Evolutionary conservation across 1,140 invertebrate genomes (phyloP).

Genomic region (Drosophila kanapiae): DNA sequence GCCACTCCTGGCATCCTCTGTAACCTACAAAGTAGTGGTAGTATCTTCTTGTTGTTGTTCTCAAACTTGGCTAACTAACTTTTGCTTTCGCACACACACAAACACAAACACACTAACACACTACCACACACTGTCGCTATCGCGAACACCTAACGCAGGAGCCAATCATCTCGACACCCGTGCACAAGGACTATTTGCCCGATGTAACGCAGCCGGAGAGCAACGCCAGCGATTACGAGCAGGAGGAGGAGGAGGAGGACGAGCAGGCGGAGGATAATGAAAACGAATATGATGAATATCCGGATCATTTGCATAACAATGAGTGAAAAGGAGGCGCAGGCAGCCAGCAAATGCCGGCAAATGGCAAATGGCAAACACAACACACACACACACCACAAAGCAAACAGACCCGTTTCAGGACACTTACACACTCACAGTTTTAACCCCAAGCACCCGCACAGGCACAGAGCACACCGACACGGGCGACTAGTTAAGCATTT

Average conservation of each 20-base stretch:
- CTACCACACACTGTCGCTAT: conserved; percentile 44
- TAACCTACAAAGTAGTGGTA: conserved; percentile 27
- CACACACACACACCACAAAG: conserved; percentile 45
- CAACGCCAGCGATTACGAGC: conserved; percentile 83
- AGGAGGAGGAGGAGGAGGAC: conserved; percentile 84
- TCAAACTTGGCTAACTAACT: conserved; percentile 78
- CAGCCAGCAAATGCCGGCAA: conserved; percentile 29
- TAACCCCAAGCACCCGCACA: conserved; percentile 19
- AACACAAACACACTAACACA: conserved; percentile 39
- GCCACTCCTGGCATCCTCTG: conserved; percentile 12
- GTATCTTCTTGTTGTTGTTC: conserved; percentile 57
- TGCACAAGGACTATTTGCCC: conserved; percentile 85
- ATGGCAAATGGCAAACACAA: conserved; percentile 37
- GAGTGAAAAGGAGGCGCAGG: conserved; percentile 73
- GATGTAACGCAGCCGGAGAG: conserved; percentile 84
- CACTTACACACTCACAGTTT: conserved; percentile 30
- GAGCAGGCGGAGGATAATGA: conserved; percentile 82
- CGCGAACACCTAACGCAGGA: conserved; percentile 63
- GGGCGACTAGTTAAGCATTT: conserved; percentile 78
- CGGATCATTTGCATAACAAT: conserved; percentile 85
- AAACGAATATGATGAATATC: conserved; percentile 85
- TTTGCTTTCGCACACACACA: conserved; percentile 76
- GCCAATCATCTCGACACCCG: conserved; percentile 83
- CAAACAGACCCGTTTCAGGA: conserved; percentile 58
- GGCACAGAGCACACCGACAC: conserved; percentile 20